Conservation (phyloP, 2,797 vertebrate genomes). For the Anguilla pacifica region DNA sequence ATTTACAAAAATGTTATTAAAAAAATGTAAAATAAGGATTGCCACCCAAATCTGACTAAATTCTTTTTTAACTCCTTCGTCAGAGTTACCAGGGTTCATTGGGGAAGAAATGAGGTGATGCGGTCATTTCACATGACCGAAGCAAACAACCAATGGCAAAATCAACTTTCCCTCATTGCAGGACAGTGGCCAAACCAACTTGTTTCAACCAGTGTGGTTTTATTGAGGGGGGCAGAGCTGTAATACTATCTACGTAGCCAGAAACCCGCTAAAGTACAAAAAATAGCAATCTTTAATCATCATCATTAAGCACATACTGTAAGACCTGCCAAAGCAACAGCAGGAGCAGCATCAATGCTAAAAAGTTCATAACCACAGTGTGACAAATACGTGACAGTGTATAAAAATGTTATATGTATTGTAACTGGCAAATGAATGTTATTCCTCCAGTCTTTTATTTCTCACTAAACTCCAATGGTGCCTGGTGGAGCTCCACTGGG, state of each 20-base stretch:
- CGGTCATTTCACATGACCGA: neutral
- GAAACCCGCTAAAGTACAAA: neutral
- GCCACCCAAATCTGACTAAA: neutral
- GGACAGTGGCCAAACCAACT: neutral
- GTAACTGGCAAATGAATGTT: neutral
- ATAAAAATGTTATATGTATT: neutral
- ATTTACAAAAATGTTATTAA: neutral
- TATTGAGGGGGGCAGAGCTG: neutral
- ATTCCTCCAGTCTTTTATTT: neutral
- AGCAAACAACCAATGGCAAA: neutral
- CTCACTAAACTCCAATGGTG: neutral
- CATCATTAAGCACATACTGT: neutral
- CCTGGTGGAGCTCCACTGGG: neutral
- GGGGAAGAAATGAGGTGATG: neutral
- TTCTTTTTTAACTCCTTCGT: neutral
- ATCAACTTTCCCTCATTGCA: neutral
- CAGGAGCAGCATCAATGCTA: neutral
- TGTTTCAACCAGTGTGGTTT: neutral
- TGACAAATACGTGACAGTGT: conserved; percentile 1
- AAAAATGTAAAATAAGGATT: neutral
- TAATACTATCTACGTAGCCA: neutral
- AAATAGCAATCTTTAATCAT: neutral
- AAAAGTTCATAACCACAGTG: neutral
- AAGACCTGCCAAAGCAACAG: neutral
- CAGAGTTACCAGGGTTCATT: neutral